Conservation (phyloP, 2,113 vertebrate species). For the Ifrita kowaldi region DNA sequence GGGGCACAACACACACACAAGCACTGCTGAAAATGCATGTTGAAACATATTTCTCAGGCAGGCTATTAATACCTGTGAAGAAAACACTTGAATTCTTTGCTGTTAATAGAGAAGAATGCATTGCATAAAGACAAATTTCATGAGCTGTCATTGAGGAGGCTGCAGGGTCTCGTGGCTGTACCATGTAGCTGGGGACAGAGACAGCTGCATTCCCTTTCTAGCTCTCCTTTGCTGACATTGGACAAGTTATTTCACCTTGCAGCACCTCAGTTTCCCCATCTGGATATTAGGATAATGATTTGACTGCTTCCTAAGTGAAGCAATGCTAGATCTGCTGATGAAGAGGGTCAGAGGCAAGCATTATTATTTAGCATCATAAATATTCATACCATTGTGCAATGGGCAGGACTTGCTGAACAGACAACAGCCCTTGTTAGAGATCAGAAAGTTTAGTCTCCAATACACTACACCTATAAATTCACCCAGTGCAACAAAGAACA, state of each 20-base stretch:
- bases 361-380: background rate
- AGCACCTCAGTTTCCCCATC: background rate
- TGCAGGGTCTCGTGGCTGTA: background rate
- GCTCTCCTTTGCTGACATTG: background rate
- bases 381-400: background rate
- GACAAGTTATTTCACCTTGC: background rate
- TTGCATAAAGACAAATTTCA: background rate
- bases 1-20: background rate
- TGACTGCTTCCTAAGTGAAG: slow-evolving; percentile 6
- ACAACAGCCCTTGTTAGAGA: background rate
- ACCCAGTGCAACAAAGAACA: background rate
- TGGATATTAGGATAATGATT: background rate
- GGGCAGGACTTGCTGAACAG: background rate
- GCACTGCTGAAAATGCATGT: slow-evolving; percentile 8
- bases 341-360: background rate
- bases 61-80: slow-evolving; percentile 44
- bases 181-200: background rate
- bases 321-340: background rate
- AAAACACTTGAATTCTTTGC: slow-evolving; percentile 41
- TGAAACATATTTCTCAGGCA: slow-evolving; percentile 55
- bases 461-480: background rate
- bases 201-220: background rate
- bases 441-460: background rate
- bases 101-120: slow-evolving; percentile 34
- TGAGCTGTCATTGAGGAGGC: background rate